phyloP scores from a whole-genome alignment of 2,888 invertebrate species.

The Hypomecis atomaria region DNA sequence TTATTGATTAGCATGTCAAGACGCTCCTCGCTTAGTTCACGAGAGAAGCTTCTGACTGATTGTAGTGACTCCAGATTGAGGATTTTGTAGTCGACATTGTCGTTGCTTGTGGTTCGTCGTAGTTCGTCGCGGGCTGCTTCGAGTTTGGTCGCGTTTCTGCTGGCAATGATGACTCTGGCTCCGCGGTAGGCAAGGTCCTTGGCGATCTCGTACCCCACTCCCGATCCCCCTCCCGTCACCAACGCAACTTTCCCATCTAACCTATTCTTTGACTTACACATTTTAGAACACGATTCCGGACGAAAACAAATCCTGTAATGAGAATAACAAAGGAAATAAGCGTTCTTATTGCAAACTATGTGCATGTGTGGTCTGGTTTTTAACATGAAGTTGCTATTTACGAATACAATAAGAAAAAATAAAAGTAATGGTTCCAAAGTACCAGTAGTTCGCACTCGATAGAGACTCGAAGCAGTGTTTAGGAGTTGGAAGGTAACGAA shows the following conservation, averaged over 20 bases:
- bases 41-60: constrained; percentile 85
- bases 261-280: constrained; percentile 46
- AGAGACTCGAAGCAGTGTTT: background rate
- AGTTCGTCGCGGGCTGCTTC: constrained; percentile 88
- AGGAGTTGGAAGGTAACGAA: too few species aligned
- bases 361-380: constrained; percentile 10
- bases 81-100: constrained; percentile 85
- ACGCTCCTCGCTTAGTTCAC: constrained; percentile 79
- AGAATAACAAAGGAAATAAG: background rate
- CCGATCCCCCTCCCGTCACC: constrained; percentile 92
- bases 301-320: constrained; percentile 4
- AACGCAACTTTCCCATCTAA: constrained; percentile 86
- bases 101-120: constrained; percentile 87
- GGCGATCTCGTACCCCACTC: constrained; percentile 91
- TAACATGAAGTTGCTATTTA: background rate
- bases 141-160: constrained; percentile 83
- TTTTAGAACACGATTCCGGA: constrained; percentile 17
- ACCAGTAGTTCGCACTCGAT: constrained; percentile 6
- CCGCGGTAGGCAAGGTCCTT: constrained; percentile 87
- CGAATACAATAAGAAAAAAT: constrained; percentile 1
- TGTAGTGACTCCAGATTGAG: constrained; percentile 80
- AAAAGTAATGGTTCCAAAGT: background rate
- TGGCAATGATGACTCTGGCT: constrained; percentile 89
- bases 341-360: constrained; percentile 8
- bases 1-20: constrained; percentile 87